Percentiles rank a stretch among this genome's conserved stretches.
These are phyloP conservation scores for Bucorvus abyssinicus DNA, from an alignment of 2,797 vertebrate species.

Conservation along the genomic window DNA sequence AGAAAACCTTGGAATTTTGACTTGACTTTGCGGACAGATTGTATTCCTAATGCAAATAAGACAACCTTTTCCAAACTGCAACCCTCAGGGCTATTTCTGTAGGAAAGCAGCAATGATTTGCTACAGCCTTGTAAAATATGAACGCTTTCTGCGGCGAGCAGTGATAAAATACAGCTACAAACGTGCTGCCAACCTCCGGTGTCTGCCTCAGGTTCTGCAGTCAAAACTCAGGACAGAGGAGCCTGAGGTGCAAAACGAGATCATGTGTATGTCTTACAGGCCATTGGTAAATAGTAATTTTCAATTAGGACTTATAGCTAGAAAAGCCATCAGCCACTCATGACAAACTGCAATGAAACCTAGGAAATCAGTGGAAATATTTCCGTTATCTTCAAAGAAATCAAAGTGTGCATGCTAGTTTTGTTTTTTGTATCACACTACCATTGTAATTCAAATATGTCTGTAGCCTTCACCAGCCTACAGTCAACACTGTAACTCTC, in stretches of 20 bases:
- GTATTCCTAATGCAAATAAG: background rate
- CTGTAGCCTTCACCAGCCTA: background rate
- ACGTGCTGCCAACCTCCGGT: background rate
- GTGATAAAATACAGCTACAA: background rate
- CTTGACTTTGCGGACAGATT: background rate
- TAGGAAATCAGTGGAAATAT: background rate
- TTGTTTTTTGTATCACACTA: background rate
- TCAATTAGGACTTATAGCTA: background rate
- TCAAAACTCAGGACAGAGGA: background rate
- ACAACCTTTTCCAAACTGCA: background rate
- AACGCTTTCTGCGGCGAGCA: background rate
- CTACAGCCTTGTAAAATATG: background rate
- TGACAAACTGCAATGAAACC: background rate
- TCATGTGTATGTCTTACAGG: background rate
- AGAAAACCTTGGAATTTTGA: background rate
- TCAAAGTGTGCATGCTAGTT: background rate
- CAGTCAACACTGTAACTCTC: background rate
- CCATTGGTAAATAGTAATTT: background rate
- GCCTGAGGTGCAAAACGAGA: background rate
- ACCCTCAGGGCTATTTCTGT: background rate
- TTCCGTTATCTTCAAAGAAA: background rate
- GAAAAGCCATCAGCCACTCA: background rate
- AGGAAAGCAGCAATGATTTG: background rate
- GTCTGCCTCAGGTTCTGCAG: background rate
- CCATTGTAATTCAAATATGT: background rate